A percentile compares a stretch with the other conserved stretches of the same genome.
Conservation (phyloP, 2,888 invertebrate genomes). For the Ectemnius lituratus region DNA sequence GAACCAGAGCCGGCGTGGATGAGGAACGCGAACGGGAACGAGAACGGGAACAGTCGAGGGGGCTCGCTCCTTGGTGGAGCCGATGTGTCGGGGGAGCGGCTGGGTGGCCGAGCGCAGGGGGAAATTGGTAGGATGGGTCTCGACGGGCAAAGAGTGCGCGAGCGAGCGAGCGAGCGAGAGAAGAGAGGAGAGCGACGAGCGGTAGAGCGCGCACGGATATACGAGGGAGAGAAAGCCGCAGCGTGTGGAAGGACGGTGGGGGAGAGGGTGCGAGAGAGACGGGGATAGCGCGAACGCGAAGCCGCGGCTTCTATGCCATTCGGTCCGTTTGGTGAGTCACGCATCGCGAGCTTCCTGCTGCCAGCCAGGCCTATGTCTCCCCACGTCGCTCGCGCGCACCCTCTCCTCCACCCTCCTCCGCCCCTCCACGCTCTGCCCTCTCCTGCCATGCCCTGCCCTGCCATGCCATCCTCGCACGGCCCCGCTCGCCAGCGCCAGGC, state of each 20-base stretch:
- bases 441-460: background rate
- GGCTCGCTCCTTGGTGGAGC: conserved; percentile 53
- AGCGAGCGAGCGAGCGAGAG: conserved; percentile 28
- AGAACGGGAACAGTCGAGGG: conserved; percentile 43
- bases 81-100: conserved; percentile 36
- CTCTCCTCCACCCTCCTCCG: conserved; percentile 41
- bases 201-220: background rate
- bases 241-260: conserved; percentile 9
- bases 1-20: conserved; percentile 16
- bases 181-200: conserved; percentile 6
- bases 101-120: conserved; percentile 55
- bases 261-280: conserved; percentile 13
- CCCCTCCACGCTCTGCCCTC: conserved; percentile 40
- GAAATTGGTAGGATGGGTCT: conserved; percentile 52
- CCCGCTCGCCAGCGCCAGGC: conserved; percentile 24
- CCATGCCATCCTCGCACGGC: too few species aligned
- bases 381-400: conserved; percentile 38
- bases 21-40: conserved; percentile 3
- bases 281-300: conserved; percentile 70
- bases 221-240: conserved; percentile 13
- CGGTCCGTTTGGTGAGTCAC: conserved; percentile 76
- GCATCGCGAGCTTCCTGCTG: conserved; percentile 78
- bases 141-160: conserved; percentile 36
- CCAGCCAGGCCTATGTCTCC: conserved; percentile 59
- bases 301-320: conserved; percentile 71